Evolutionary conservation across 2,888 invertebrate species (phyloP).

Genomic region (Chymomyza procnemis): DNA sequence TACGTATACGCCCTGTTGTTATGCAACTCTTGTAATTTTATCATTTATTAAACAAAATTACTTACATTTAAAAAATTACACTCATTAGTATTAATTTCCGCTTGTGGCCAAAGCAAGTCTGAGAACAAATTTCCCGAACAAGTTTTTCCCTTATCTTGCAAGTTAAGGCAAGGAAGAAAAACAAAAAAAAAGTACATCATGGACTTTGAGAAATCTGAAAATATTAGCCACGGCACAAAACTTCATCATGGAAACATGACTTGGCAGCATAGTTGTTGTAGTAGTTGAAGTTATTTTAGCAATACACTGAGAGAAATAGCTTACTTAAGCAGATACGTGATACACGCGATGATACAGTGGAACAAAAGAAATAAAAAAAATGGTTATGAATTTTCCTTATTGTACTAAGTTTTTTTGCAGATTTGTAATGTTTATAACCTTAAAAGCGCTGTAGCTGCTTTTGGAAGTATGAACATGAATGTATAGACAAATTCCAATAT

Average conservation of each 20-base stretch:
- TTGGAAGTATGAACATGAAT: no score
- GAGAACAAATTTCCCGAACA: not conserved
- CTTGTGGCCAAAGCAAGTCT: not conserved
- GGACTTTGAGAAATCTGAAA: conserved; percentile 39
- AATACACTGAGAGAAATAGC: not conserved
- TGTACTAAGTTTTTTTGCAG: no score
- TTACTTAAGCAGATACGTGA: no score
- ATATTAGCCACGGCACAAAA: conserved; percentile 45
- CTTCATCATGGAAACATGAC: conserved; percentile 70
- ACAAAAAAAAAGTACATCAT: not conserved
- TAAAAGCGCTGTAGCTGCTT: no score
- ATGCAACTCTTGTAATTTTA: not conserved
- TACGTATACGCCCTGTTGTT: not conserved
- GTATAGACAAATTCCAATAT: no score
- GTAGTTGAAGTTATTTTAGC: not conserved
- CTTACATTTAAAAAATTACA: not conserved
- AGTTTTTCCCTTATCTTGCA: not conserved
- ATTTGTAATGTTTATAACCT: no score
- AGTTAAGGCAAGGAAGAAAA: not conserved
- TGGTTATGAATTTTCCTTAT: no score
- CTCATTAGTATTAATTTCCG: conserved; percentile 10
- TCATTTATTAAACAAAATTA: not conserved
- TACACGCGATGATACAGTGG: no score
- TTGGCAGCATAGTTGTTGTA: conserved; percentile 43
- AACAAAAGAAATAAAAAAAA: no score